Percentiles rank a stretch among this genome's conserved stretches.
Conservation (phyloP, 2,888 invertebrate species). For the Xylota sylvarum region DNA sequence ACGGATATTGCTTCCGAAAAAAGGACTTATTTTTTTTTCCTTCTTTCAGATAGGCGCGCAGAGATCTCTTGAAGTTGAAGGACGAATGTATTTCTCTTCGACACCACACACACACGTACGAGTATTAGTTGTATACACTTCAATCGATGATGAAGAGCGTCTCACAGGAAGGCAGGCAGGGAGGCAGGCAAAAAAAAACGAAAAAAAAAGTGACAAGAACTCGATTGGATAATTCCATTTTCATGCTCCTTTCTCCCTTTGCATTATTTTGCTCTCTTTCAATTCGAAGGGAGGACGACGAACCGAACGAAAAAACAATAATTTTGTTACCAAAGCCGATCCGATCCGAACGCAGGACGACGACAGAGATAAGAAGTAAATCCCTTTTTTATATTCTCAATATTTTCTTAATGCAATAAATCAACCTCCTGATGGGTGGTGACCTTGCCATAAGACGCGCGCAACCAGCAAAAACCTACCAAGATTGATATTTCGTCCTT, state of each 20-base stretch:
- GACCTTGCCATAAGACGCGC: constrained; percentile 61
- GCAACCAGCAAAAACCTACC: constrained; percentile 4
- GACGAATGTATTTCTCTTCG: constrained; percentile 18
- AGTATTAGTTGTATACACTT: background rate
- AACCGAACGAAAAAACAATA: constrained; percentile 1
- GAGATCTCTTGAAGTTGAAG: constrained; percentile 32
- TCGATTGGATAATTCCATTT: constrained; percentile 58
- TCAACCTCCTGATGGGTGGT: constrained; percentile 39
- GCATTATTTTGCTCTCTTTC: background rate
- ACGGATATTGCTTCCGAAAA: constrained; percentile 25
- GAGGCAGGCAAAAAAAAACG: background rate
- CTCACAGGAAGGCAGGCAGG: too few relatives aligned
- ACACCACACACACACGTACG: background rate
- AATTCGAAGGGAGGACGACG: background rate
- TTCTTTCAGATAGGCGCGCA: background rate
- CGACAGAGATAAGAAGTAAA: constrained; percentile 13
- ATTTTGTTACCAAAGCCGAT: constrained; percentile 12
- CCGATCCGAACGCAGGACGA: background rate
- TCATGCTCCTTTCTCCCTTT: constrained; percentile 23
- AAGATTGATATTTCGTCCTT: constrained; percentile 58
- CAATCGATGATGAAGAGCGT: constrained; percentile 22
- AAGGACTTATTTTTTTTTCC: background rate
- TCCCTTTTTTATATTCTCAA: constrained; percentile 29
- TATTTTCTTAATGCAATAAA: constrained; percentile 50
- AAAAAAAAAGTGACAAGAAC: constrained; percentile 29